These are phyloP conservation scores for Falco berigora DNA, from an alignment of 2,797 vertebrate genomes.

Conservation along the genomic window DNA sequence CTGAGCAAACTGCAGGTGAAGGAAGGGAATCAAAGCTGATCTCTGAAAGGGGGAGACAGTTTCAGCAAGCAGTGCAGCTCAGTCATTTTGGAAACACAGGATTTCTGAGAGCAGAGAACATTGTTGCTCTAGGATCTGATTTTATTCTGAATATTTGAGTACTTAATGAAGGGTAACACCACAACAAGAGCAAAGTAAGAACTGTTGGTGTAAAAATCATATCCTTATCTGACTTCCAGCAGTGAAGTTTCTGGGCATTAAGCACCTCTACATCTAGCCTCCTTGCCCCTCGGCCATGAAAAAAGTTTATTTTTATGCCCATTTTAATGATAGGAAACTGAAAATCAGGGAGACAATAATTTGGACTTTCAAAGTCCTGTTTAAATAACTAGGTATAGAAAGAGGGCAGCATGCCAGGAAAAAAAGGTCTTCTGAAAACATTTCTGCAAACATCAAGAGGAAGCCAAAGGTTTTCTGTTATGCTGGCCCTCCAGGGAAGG, in stretches of 20 bases:
- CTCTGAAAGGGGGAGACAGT: neutral
- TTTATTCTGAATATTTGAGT: neutral
- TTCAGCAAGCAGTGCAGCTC: neutral
- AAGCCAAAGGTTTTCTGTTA: conserved; percentile 46
- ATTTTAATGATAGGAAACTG: neutral
- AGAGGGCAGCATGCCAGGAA: neutral
- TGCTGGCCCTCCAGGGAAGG: conserved; percentile 19
- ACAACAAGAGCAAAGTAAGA: neutral
- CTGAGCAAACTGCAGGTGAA: neutral
- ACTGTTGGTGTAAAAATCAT: neutral
- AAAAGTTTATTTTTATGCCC: neutral
- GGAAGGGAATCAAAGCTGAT: neutral
- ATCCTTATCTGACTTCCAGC: neutral
- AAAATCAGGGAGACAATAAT: neutral
- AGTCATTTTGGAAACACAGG: neutral
- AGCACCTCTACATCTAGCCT: neutral
- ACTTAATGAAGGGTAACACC: neutral
- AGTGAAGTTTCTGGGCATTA: neutral
- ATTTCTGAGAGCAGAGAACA: neutral
- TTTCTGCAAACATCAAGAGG: conserved; percentile 33
- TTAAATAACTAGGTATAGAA: conserved; percentile 8
- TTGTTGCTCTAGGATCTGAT: neutral
- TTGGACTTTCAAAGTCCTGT: neutral
- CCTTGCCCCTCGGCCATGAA: neutral
- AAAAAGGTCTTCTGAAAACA: conserved; percentile 37